Conservation (phyloP, 2,113 vertebrate genomes). For the Guaruba guarouba region DNA sequence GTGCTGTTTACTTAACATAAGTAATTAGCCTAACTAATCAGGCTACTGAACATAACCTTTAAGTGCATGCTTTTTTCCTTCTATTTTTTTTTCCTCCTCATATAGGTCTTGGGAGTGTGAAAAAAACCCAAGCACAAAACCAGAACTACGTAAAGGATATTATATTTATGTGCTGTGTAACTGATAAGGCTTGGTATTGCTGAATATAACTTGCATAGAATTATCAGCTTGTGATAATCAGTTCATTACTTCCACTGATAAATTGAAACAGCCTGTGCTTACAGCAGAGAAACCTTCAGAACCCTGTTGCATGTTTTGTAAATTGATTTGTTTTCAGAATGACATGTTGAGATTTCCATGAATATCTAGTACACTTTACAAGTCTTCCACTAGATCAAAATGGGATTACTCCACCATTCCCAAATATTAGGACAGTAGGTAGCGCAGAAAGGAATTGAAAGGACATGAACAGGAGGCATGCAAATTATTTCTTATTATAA, state of each 20-base stretch:
- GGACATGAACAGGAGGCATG: background rate
- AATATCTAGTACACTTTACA: background rate
- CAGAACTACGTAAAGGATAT: background rate
- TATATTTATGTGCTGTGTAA: background rate
- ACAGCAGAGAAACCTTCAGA: background rate
- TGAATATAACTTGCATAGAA: background rate
- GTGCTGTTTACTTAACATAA: background rate
- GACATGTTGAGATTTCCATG: background rate
- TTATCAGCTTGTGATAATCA: background rate
- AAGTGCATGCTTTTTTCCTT: fast-evolving
- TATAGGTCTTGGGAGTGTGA: background rate
- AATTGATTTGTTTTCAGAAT: background rate
- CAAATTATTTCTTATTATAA: background rate
- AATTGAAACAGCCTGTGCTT: background rate
- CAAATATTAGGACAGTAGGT: background rate
- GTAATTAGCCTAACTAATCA: background rate
- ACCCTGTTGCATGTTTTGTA: background rate
- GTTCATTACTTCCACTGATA: background rate
- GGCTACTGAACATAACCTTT: background rate
- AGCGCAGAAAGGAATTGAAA: background rate
- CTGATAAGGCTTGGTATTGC: background rate
- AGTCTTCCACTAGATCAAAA: background rate
- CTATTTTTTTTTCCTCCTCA: fast-evolving
- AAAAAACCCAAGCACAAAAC: background rate
- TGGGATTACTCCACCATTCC: background rate